A percentile compares a stretch with the other conserved stretches of the same genome.
Evolutionary conservation across 37 sponge, comb jelly and placozoan species (phyloP).

Genomic region (Diacarnus erythraeanus): DNA sequence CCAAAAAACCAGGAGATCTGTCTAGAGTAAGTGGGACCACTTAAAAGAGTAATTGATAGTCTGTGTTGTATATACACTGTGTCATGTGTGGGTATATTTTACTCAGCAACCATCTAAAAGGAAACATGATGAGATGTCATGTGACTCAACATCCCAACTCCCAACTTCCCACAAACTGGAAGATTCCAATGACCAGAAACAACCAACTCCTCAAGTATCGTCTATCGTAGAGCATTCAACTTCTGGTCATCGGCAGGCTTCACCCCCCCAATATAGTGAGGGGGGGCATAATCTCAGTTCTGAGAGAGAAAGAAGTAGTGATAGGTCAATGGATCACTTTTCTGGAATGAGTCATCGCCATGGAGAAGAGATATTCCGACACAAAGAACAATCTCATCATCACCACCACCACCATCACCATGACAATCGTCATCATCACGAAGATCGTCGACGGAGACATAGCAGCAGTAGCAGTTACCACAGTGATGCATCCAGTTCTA

Average conservation of each 20-base stretch:
- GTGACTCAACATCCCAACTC: not conserved
- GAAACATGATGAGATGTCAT: not conserved
- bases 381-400: not conserved
- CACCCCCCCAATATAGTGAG: too few relatives aligned
- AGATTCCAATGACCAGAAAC: not conserved
- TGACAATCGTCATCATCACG: not conserved
- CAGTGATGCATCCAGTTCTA: not conserved
- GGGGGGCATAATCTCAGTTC: too few relatives aligned
- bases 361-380: not conserved
- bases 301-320: not conserved
- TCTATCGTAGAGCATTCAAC: too few relatives aligned
- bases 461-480: not conserved
- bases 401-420: not conserved
- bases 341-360: not conserved
- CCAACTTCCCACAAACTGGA: not conserved
- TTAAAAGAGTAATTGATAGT: not conserved
- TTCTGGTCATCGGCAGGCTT: not conserved
- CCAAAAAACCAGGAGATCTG: slow-evolving; percentile 3
- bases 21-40: too few relatives aligned
- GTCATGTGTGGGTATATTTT: not conserved
- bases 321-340: not conserved
- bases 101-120: not conserved
- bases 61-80: not conserved
- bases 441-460: not conserved
- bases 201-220: too few relatives aligned